These are phyloP conservation scores for Trachymyrmex septentrionalis DNA, from an alignment of 1,140 invertebrate species.

Conservation along the genomic window DNA sequence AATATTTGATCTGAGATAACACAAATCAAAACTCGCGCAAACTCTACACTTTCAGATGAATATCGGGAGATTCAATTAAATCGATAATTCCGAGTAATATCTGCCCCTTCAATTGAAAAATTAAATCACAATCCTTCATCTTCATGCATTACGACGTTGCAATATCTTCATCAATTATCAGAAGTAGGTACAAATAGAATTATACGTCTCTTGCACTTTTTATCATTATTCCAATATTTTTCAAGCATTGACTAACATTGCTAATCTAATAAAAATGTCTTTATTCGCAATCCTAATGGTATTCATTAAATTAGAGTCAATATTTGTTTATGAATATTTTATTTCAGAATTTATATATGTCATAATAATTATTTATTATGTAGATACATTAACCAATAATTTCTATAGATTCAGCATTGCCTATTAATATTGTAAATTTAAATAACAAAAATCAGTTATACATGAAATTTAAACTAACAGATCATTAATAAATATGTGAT, in stretches of 20 bases:
- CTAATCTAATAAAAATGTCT: background rate
- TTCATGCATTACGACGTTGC: background rate
- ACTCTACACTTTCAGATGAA: background rate
- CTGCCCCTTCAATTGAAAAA: background rate
- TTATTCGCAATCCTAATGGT: background rate
- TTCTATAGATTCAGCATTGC: background rate
- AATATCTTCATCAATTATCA: background rate
- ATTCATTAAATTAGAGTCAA: background rate
- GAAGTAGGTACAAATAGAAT: background rate
- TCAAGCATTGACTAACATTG: background rate
- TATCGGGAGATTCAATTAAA: slow-evolving; percentile 34
- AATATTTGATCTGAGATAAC: slow-evolving; percentile 55
- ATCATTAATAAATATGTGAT: background rate
- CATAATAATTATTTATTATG: background rate
- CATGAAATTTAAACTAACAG: background rate
- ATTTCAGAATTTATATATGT: background rate
- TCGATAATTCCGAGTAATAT: background rate
- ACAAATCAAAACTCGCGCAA: slow-evolving; percentile 19
- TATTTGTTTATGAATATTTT: background rate
- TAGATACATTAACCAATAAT: background rate
- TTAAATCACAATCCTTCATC: background rate
- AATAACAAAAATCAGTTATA: background rate
- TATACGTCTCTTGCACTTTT: background rate
- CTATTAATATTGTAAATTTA: background rate
- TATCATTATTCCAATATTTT: background rate